Evolutionary conservation across 2,888 invertebrate species (phyloP), one percentile per base, ranked within the genome.

Genomic region (Panzeria rudis): DNA sequence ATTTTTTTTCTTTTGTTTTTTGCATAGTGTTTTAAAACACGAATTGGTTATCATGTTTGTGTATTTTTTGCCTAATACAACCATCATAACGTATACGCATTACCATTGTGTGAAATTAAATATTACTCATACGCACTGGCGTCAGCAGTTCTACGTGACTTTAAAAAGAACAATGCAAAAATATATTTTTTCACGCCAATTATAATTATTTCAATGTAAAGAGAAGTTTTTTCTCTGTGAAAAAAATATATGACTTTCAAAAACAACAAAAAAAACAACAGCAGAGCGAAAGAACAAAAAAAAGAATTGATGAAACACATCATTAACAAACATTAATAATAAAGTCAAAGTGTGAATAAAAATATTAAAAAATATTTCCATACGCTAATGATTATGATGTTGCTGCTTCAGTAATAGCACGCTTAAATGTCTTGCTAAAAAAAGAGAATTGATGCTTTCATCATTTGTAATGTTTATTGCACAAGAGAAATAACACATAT

Each of bases 101-200:
- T 59, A 29, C 8, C 25, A 35, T 8, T 71, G 20, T 20, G 17
- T 1, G 11, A 64, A 80, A 66, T 66, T 73, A 64, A 71, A 80
- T 47, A 50, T 44, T 13, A 66, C 38, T 56, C 72, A 80, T 73
- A 73, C 80, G 80, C 56, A 73, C 23, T 8, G 25, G 54, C 41
- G 13, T 23, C 29, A 25, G n/a, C 15, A 38, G 25, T 15, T 61
- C 50, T 25, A 72, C 71, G 56, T 72, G 79, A 64, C 54, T 64
- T 13, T 11, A 11, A 62, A 54, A 72, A 15, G 13, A 52, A 25
- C 2, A 11, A 52, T 44, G n/a, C 61, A 44, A 62, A 44, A 54
- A 29, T 25, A 54, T 52, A 62, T 69, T 38, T 29, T 54, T 69
- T 78, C 5, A 79, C 44, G 62, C 52, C 69, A 71, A 71, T 62